Percentiles rank a stretch among this genome's conserved stretches.
phyloP scores from a whole-genome alignment of 92 coral and sea anemone species.

The Blastomussa wellsi region DNA sequence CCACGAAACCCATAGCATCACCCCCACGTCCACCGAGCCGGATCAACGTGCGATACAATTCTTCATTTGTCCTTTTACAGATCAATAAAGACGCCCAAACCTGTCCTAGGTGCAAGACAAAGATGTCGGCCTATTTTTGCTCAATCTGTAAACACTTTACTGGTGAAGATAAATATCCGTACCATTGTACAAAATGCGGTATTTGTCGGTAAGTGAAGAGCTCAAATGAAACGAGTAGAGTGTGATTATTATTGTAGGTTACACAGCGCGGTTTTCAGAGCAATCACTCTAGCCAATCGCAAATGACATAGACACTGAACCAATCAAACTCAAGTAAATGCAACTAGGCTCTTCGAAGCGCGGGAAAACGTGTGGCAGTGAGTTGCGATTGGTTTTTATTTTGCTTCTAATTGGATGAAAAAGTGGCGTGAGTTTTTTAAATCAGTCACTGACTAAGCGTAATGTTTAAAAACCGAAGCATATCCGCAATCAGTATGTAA shows the following conservation, averaged over 20 bases:
- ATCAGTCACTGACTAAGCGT: not conserved
- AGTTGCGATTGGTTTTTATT: too few species aligned
- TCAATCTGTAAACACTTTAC: conserved; percentile 83
- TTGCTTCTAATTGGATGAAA: not conserved
- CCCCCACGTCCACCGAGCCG: not conserved
- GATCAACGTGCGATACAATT: not conserved
- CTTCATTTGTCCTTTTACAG: not conserved
- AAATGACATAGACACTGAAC: too few species aligned
- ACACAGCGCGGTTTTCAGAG: too few species aligned
- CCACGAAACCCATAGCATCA: not conserved
- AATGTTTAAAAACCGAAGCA: not conserved
- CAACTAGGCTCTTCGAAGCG: too few species aligned
- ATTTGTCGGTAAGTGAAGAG: conserved; percentile 67
- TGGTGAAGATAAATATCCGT: conserved; percentile 70
- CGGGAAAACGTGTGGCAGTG: too few species aligned
- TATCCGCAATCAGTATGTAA: too few species aligned
- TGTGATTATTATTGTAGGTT: not conserved
- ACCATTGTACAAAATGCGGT: conserved; percentile 87
- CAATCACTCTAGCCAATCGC: too few species aligned
- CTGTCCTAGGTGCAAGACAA: conserved; percentile 58
- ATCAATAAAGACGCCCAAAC: conserved; percentile 57
- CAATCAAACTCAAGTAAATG: too few species aligned
- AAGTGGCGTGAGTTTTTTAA: not conserved
- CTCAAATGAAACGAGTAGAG: not conserved
- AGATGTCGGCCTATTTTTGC: conserved; percentile 82